These are phyloP conservation scores for Apostichopus japonicus DNA, from an alignment of 35 echinoderm and acorn worm species.

Conservation along the genomic window DNA sequence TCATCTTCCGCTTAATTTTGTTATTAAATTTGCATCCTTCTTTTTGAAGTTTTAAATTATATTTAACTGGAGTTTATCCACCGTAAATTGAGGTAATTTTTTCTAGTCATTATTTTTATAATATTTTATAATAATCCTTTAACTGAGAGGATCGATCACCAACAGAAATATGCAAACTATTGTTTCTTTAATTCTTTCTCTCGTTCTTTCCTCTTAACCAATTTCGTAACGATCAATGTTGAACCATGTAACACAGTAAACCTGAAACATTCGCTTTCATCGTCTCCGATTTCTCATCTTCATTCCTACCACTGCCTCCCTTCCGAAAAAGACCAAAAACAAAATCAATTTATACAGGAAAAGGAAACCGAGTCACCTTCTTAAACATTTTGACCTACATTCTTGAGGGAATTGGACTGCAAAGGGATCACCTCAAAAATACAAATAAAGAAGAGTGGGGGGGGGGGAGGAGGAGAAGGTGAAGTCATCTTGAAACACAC, in stretches of 20 bases:
- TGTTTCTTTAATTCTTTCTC: no score
- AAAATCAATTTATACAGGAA: slow-evolving; percentile 15
- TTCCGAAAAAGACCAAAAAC: background rate
- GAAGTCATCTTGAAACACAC: background rate
- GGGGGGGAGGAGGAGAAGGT: no score
- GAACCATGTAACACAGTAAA: background rate
- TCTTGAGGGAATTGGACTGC: slow-evolving; percentile 9
- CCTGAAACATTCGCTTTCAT: background rate
- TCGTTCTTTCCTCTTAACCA: no score
- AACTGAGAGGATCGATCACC: no score
- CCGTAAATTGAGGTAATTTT: no score
- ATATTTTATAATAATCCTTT: no score
- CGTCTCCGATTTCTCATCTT: background rate
- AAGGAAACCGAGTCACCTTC: slow-evolving; percentile 1
- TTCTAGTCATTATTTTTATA: no score
- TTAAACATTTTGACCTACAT: slow-evolving; percentile 17
- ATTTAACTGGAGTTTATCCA: no score
- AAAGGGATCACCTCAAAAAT: background rate
- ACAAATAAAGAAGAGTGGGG: background rate
- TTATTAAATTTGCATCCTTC: no score
- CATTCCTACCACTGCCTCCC: background rate
- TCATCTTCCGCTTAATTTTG: no score
- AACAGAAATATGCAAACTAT: no score
- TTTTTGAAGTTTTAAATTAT: no score
- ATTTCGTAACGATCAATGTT: background rate